These are phyloP conservation scores for Oryzias javanicus DNA, from an alignment of 2,113 vertebrate genomes.

Conservation along the genomic window DNA sequence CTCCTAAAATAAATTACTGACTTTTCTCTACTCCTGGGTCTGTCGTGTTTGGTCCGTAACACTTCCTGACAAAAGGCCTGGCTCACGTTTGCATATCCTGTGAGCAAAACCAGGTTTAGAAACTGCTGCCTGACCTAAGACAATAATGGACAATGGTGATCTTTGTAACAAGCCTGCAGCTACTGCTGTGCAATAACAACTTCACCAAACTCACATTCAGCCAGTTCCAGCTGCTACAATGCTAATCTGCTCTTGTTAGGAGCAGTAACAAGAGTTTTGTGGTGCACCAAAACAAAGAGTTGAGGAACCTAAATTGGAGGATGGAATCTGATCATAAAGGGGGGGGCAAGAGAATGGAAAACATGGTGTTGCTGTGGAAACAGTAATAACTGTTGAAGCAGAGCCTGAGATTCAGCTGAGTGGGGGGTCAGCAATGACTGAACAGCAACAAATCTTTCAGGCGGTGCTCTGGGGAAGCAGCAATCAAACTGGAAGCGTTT, in stretches of 20 bases:
- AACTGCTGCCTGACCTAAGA: neutral
- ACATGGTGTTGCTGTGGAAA: neutral
- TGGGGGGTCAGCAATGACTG: constrained; percentile 24
- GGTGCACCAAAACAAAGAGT: too few relatives aligned
- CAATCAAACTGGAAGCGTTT: constrained; percentile 14
- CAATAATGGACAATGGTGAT: neutral
- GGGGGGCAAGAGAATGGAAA: neutral
- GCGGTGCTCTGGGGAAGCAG: constrained; percentile 10
- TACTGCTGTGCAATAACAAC: neutral
- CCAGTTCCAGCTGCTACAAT: too few relatives aligned
- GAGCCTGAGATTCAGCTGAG: constrained; percentile 27
- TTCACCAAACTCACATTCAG: too few relatives aligned
- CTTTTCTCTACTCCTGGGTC: too few relatives aligned
- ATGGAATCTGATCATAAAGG: too few relatives aligned
- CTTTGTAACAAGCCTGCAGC: neutral
- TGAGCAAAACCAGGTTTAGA: constrained; percentile 21
- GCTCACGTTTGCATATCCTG: constrained; percentile 26
- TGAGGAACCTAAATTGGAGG: too few relatives aligned
- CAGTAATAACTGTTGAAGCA: constrained; percentile 4
- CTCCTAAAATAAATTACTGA: too few relatives aligned
- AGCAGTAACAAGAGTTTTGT: too few relatives aligned
- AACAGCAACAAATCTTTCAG: constrained; percentile 18
- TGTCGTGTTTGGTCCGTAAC: too few relatives aligned
- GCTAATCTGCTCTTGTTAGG: too few relatives aligned
- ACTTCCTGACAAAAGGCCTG: too few relatives aligned